phyloP scores from a whole-genome alignment of 2,797 vertebrate genomes.

The Neomorphus geoffroyi region DNA sequence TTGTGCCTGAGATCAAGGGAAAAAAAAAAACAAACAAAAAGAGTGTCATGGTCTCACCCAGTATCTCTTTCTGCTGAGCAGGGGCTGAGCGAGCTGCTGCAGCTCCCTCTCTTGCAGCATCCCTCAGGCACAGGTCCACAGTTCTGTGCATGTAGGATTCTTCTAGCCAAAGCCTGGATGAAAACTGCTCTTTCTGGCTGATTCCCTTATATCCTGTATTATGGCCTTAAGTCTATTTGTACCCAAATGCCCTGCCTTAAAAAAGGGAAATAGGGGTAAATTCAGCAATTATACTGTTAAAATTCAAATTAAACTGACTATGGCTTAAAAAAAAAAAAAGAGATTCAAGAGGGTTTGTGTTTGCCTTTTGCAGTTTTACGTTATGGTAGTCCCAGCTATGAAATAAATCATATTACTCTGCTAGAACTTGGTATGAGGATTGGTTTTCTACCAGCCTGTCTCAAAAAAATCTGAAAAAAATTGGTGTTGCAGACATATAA shows the following conservation, averaged over 20 bases:
- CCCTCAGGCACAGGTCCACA: fast-evolving
- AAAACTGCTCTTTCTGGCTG: background rate
- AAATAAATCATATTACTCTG: background rate
- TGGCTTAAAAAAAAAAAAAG: background rate
- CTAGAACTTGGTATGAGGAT: background rate
- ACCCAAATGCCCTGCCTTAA: background rate
- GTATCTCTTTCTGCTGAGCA: background rate
- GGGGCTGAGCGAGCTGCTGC: background rate
- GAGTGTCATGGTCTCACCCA: background rate
- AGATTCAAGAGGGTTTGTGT: background rate
- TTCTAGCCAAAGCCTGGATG: background rate
- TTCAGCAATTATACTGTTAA: background rate
- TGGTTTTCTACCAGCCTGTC: background rate
- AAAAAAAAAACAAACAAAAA: background rate
- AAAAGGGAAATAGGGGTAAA: background rate
- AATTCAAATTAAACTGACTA: background rate
- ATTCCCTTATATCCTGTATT: background rate
- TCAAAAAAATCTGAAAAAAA: background rate
- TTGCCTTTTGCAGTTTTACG: background rate
- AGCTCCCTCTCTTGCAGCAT: background rate
- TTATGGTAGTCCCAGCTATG: background rate
- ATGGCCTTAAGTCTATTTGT: background rate
- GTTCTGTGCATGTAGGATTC: background rate
- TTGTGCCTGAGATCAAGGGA: background rate
- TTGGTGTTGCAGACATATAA: background rate